Conservation (phyloP, 2,888 invertebrate species). For the Drosophila meridiana region DNA sequence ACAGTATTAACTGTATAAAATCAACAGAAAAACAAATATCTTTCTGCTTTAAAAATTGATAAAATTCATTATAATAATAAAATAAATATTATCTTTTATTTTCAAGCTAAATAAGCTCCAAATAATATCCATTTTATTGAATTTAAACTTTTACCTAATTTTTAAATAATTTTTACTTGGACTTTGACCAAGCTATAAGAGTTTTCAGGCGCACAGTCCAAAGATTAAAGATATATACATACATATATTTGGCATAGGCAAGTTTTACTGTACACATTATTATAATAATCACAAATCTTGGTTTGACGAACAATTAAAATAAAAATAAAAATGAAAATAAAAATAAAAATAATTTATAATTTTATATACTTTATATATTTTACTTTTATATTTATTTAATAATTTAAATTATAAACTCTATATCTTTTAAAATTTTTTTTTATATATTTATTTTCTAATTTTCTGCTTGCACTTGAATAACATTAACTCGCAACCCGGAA, state of each 20-base stretch:
- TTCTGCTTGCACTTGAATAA: neutral
- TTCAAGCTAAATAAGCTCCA: neutral
- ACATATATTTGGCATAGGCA: neutral
- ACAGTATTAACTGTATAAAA: too few relatives aligned
- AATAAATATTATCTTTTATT: neutral
- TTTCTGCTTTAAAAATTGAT: neutral
- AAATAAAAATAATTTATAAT: too few relatives aligned
- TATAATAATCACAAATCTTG: neutral
- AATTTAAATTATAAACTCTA: neutral
- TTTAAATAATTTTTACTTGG: neutral
- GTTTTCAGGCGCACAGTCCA: neutral
- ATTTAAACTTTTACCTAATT: neutral
- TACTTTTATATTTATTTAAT: neutral
- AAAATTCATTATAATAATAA: neutral
- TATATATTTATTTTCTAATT: neutral
- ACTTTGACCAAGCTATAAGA: neutral
- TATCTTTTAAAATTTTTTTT: neutral
- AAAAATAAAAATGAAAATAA: too few relatives aligned
- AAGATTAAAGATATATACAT: neutral
- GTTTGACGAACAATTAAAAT: neutral
- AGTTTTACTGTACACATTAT: neutral
- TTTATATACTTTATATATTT: too few relatives aligned
- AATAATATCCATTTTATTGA: neutral
- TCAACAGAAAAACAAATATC: too few relatives aligned
- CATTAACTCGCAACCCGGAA: constrained; percentile 6